phyloP scores from a whole-genome alignment of 2,113 vertebrate genomes.

The Elgaria multicarinata region DNA sequence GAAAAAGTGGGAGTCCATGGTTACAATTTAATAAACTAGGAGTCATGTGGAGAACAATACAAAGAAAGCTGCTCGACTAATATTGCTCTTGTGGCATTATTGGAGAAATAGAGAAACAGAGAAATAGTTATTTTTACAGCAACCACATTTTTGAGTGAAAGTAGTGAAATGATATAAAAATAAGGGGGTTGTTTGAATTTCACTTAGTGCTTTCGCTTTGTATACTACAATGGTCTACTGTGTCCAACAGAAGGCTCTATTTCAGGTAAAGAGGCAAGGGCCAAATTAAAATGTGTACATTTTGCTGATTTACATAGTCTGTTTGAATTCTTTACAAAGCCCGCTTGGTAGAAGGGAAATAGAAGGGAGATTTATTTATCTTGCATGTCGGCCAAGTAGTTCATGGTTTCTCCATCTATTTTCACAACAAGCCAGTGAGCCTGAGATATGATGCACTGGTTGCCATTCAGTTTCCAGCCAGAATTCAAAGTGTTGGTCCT shows the following conservation, averaged over 20 bases:
- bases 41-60: conserved; percentile 57
- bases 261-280: conserved; percentile 62
- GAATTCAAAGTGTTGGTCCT: too few species aligned
- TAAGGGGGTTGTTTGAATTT: conserved; percentile 63
- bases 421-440: background rate
- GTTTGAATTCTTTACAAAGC: conserved; percentile 58
- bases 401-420: background rate
- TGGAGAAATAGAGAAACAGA: conserved; percentile 53
- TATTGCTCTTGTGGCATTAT: conserved; percentile 58
- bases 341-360: conserved; percentile 62
- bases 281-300: conserved; percentile 68
- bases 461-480: too few species aligned
- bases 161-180: conserved; percentile 66
- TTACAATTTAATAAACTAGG: conserved; percentile 59
- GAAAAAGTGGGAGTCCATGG: conserved; percentile 49
- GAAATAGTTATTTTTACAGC: conserved; percentile 68
- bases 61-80: conserved; percentile 64
- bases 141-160: conserved; percentile 61
- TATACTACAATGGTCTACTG: conserved; percentile 61
- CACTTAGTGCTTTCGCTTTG: conserved; percentile 65
- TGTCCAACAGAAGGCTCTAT: conserved; percentile 61
- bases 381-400: background rate
- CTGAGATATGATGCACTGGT: background rate
- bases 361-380: background rate
- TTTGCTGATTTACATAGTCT: conserved; percentile 66